Conservation (phyloP, 2,888 invertebrate genomes). For the Trichogramma evanescens region DNA sequence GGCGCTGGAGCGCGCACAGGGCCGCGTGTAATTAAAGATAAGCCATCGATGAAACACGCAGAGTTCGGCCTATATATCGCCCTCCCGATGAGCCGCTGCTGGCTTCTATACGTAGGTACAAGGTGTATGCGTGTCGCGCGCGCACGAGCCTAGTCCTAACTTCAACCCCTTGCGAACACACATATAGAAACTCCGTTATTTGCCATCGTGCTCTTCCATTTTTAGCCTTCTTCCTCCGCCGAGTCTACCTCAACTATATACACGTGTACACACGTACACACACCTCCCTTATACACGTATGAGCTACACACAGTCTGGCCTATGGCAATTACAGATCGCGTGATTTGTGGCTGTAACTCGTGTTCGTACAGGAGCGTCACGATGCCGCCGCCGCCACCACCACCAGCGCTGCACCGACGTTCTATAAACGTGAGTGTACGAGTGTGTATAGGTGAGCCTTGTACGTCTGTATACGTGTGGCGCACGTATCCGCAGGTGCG, state of each 20-base stretch:
- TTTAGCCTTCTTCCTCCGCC: too few relatives aligned
- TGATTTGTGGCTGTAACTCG: slow-evolving; percentile 46
- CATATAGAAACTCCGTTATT: too few relatives aligned
- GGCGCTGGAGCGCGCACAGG: not conserved
- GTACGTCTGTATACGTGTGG: too few relatives aligned
- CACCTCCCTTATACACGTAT: too few relatives aligned
- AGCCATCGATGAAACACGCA: slow-evolving; percentile 34
- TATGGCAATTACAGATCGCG: slow-evolving; percentile 47
- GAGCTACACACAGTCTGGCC: slow-evolving; percentile 34
- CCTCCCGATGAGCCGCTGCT: slow-evolving; percentile 28
- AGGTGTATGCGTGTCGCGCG: too few relatives aligned
- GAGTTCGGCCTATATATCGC: slow-evolving; percentile 34
- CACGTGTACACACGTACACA: too few relatives aligned
- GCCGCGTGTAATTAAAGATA: slow-evolving; percentile 14
- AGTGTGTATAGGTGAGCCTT: slow-evolving; percentile 29
- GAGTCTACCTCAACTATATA: too few relatives aligned
- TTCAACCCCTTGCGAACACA: too few relatives aligned
- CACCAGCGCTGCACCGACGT: slow-evolving; percentile 40
- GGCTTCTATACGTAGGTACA: slow-evolving; percentile 3
- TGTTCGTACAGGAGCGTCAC: slow-evolving; percentile 35
- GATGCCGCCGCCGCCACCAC: slow-evolving; percentile 47
- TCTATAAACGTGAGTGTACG: slow-evolving; percentile 41
- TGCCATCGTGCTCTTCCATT: too few relatives aligned
- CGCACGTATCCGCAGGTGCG: too few relatives aligned
- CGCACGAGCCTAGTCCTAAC: too few relatives aligned